Evolutionary conservation across 2,113 vertebrate species (phyloP), one percentile per base, ranked within the genome.

Genomic region (Diadophis punctatus): DNA sequence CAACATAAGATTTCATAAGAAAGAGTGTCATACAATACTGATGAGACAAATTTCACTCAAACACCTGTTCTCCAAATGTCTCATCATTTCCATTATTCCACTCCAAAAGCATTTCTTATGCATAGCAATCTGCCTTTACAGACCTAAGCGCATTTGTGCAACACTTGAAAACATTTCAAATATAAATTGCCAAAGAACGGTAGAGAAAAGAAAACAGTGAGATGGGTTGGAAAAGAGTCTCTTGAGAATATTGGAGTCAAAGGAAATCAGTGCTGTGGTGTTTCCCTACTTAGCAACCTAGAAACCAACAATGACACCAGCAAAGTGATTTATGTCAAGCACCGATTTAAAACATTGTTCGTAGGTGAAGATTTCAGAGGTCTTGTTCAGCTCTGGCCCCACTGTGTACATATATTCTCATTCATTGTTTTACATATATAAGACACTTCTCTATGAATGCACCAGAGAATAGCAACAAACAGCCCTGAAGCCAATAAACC

Each of bases 171-270:
- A 20, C 68, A 86, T 52, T 96, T 88, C 74, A 95, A 90, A 95
- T 85, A 92, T 87, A 91, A 93, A 89, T 2, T 94, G 91, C 49
- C 95, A 95, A 2, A 58, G 16, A 84, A 52, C 94, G 92, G 87
- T 1, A 93, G 34, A 23, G 60, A 84, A 94, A 86, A 90, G 53
- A 94, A 88, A 51, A 94, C 11, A 95, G 94, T 90, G 88, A 92
- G 46, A 3, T 87, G 84, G 51, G 1, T 63, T 94, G 96, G 95
- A 85, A 46, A 84, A 22, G 34, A 94, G 95, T 94, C 10, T 90
- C 90, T 95, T 88, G 16, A 93, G 96, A 95, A 94, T 7, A 14
- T 25, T 92, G 91, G 90, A 95, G 96, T 95, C 96, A 95, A 95
- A 96, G 90, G 3, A 30, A 25, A 94, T 92, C 52, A 93, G 0